These are phyloP conservation scores for Lamellibrachia luymesi DNA, from an alignment of 1,140 invertebrate genomes.

Conservation along the genomic window DNA sequence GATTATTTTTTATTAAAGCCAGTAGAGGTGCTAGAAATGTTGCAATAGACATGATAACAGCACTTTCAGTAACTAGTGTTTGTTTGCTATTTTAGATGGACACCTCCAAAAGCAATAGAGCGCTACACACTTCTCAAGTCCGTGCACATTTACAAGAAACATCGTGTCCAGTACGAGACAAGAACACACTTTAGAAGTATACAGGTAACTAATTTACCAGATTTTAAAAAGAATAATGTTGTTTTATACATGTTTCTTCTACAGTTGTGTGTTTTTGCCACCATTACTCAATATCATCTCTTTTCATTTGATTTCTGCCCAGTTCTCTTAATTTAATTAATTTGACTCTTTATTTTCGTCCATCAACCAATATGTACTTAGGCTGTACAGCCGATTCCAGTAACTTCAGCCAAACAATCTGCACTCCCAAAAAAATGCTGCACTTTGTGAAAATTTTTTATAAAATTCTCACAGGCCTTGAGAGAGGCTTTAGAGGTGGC, in stretches of 20 bases:
- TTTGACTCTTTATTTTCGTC: not conserved
- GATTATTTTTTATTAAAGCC: too few species aligned
- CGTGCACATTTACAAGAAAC: constrained; percentile 89
- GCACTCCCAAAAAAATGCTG: too few species aligned
- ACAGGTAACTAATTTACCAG: constrained; percentile 61
- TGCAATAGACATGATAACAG: not conserved
- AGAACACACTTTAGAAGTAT: constrained; percentile 88
- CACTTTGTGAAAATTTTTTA: not conserved
- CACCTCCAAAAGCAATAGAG: constrained; percentile 71
- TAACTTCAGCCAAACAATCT: too few species aligned
- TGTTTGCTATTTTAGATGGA: constrained; percentile 63
- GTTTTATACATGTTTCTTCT: not conserved
- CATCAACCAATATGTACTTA: not conserved
- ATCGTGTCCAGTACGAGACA: constrained; percentile 92
- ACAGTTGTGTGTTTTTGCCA: not conserved
- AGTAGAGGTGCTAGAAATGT: not conserved
- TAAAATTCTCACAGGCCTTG: not conserved
- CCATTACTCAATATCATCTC: too few species aligned
- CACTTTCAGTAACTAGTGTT: not conserved
- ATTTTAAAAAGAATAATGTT: not conserved
- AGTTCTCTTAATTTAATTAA: not conserved
- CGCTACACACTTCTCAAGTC: constrained; percentile 81
- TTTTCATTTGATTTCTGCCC: not conserved
- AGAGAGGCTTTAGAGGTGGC: not conserved
- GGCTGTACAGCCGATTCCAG: too few species aligned